These are phyloP conservation scores for Cheilosia variabilis DNA, from an alignment of 2,888 invertebrate genomes.

Conservation along the genomic window DNA sequence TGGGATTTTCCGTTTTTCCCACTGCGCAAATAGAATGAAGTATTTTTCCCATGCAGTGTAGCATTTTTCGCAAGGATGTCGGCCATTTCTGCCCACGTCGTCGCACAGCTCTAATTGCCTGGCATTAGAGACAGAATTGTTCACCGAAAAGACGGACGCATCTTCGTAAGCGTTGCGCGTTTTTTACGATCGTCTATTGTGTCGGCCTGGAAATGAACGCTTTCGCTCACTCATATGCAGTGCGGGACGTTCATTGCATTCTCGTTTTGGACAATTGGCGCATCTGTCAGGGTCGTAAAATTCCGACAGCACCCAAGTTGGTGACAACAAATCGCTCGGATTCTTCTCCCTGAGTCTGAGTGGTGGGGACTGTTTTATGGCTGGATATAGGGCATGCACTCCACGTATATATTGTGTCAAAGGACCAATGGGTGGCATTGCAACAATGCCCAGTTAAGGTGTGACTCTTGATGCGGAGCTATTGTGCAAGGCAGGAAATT, in stretches of 20 bases:
- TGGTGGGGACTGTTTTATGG: slow-evolving; percentile 44
- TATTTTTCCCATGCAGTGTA: slow-evolving; percentile 39
- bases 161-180: slow-evolving; percentile 42
- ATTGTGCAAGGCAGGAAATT: slow-evolving; percentile 53
- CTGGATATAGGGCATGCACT: slow-evolving; percentile 49
- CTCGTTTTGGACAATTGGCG: slow-evolving; percentile 57
- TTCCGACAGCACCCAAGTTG: slow-evolving; percentile 41
- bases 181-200: slow-evolving; percentile 40
- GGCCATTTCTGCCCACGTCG: slow-evolving; percentile 39
- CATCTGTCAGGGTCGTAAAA: slow-evolving; percentile 71
- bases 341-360: slow-evolving; percentile 15
- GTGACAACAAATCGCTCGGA: slow-evolving; percentile 67
- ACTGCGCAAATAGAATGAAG: slow-evolving; percentile 31
- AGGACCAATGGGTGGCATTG: slow-evolving; percentile 35
- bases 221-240: slow-evolving; percentile 31
- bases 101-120: slow-evolving; percentile 54
- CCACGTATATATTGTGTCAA: slow-evolving; percentile 38
- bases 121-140: slow-evolving; percentile 54
- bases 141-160: slow-evolving; percentile 39
- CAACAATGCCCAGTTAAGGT: slow-evolving; percentile 42
- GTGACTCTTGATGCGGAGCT: slow-evolving; percentile 48
- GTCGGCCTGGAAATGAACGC: slow-evolving; percentile 45
- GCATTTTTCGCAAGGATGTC: slow-evolving; percentile 57
- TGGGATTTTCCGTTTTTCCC: slow-evolving; percentile 63
- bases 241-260: slow-evolving; percentile 51